Evolutionary conservation across 2,888 invertebrate genomes (phyloP).

Genomic region (Agriotes lineatus): DNA sequence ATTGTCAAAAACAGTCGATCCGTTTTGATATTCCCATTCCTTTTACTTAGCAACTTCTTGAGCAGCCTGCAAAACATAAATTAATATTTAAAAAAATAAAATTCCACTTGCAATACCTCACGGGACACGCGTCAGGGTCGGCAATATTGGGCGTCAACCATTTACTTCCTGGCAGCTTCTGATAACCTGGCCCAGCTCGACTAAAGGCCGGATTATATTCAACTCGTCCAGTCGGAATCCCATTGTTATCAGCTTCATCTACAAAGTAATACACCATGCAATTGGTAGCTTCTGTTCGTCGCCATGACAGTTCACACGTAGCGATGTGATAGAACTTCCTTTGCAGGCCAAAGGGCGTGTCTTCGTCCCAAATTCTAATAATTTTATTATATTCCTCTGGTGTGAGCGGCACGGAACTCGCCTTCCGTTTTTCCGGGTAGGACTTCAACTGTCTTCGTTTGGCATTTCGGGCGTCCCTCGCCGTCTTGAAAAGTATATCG

Average conservation of each 20-base stretch:
- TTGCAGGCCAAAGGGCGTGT: constrained; percentile 7
- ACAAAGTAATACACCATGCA: neutral
- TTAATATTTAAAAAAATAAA: too few relatives aligned
- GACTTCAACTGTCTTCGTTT: constrained; percentile 31
- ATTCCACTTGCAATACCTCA: constrained; percentile 27
- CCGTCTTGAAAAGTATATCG: constrained; percentile 27
- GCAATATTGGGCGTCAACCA: constrained; percentile 41
- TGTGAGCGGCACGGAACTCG: neutral
- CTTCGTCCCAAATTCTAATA: neutral
- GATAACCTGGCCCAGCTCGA: constrained; percentile 42
- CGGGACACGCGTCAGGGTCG: constrained; percentile 31
- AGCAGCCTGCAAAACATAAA: constrained; percentile 7
- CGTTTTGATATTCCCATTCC: constrained; percentile 24
- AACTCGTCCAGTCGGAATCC: constrained; percentile 35
- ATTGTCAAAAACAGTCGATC: constrained; percentile 43
- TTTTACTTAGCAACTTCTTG: constrained; percentile 28
- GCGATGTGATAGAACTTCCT: constrained; percentile 57
- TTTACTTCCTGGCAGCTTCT: constrained; percentile 40
- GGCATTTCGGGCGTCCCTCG: constrained; percentile 34
- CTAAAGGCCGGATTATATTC: constrained; percentile 45
- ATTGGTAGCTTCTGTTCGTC: constrained; percentile 6
- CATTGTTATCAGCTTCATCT: neutral
- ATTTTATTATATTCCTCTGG: neutral
- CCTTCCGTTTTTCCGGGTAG: constrained; percentile 39
- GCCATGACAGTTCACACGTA: constrained; percentile 29